phyloP scores from a whole-genome alignment of 1,140 invertebrate genomes.

The Drosophila kanapiae region DNA sequence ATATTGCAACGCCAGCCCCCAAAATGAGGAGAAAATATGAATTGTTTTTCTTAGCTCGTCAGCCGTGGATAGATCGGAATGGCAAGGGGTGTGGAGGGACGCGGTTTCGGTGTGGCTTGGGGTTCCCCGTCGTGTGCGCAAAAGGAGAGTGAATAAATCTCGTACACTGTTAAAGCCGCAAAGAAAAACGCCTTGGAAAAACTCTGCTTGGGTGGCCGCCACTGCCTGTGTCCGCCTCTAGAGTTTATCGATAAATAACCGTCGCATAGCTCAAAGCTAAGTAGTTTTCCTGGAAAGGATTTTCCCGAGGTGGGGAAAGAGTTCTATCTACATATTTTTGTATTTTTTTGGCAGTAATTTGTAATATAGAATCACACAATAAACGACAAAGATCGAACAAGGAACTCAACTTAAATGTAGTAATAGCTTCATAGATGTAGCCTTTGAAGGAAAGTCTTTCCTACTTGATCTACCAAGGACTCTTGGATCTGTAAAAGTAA shows the following conservation, averaged over 20 bases:
- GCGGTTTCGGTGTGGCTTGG: slow-evolving; percentile 2
- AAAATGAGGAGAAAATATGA: slow-evolving; percentile 55
- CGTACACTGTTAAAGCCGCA: background rate
- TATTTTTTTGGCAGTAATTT: no score
- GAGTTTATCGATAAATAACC: slow-evolving; percentile 47
- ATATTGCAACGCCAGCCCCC: slow-evolving; percentile 43
- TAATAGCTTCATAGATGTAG: no score
- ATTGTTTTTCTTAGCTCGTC: slow-evolving; percentile 39
- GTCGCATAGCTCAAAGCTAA: slow-evolving; percentile 21
- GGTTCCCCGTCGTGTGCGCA: background rate
- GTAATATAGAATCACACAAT: no score
- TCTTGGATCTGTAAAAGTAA: background rate
- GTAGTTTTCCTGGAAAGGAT: slow-evolving; percentile 12
- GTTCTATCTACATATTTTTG: no score
- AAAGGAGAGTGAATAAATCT: slow-evolving; percentile 34
- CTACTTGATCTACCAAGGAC: background rate
- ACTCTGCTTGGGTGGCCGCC: slow-evolving; percentile 32
- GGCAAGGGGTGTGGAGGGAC: background rate
- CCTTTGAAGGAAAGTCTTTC: background rate
- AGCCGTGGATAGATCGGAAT: slow-evolving; percentile 1
- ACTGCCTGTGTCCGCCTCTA: slow-evolving; percentile 5
- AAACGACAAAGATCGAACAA: no score
- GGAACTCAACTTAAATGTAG: no score
- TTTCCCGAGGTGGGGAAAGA: background rate
- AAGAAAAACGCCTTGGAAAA: background rate